Evolutionary conservation across 1,140 invertebrate genomes (phyloP).

Genomic region (Brevipalpus yothersi): DNA sequence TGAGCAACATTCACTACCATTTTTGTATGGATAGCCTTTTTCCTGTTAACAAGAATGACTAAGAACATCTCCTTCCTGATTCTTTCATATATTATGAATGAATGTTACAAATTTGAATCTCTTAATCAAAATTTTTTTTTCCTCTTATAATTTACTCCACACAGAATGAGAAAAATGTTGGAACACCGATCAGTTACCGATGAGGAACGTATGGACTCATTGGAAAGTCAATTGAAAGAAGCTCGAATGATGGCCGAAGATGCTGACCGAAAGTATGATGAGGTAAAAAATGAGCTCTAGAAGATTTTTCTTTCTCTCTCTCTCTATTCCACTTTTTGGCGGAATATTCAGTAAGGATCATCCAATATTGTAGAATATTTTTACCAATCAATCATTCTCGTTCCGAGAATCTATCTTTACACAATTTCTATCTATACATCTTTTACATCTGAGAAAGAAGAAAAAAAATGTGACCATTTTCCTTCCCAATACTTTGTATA

Average conservation of each 20-base stretch:
- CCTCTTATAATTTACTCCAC: not conserved
- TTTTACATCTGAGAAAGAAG: no score
- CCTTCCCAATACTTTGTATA: no score
- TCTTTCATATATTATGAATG: no score
- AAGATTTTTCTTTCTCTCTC: no score
- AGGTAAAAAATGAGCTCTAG: conserved; percentile 36
- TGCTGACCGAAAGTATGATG: conserved; percentile 99
- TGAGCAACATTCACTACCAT: no score
- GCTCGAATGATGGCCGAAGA: conserved; percentile 98
- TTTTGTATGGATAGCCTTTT: no score
- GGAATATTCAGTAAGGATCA: not conserved
- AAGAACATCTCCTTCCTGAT: no score
- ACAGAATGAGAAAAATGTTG: conserved; percentile 94
- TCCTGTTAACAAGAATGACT: no score
- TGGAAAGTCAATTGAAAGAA: conserved; percentile 98
- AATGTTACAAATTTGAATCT: not conserved
- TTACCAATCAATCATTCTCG: not conserved
- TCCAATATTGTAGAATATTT: not conserved
- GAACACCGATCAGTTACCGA: conserved; percentile 98
- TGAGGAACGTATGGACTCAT: conserved; percentile 97
- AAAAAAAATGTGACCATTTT: no score
- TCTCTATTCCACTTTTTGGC: no score
- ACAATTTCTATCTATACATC: no score
- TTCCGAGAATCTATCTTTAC: no score
- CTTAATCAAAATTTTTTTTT: not conserved